Conservation (phyloP, 2,113 vertebrate species). For the Perca fluviatilis region DNA sequence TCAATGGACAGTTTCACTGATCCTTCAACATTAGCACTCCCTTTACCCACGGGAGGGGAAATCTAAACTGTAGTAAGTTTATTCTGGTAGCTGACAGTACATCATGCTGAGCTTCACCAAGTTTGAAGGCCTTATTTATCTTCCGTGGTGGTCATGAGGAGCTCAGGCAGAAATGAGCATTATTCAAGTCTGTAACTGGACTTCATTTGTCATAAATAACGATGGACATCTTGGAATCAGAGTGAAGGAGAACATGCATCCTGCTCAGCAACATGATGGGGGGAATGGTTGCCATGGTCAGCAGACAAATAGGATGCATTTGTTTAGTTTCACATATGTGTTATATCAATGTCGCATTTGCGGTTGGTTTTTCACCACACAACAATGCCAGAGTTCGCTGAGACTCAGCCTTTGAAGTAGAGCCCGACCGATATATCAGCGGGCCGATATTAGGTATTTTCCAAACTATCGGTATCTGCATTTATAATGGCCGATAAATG, state of each 20-base stretch:
- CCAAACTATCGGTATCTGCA: too few species aligned
- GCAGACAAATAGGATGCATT: neutral
- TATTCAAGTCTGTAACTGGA: neutral
- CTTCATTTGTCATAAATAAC: slow-evolving; percentile 21
- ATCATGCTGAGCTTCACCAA: slow-evolving; percentile 2
- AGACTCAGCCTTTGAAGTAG: neutral
- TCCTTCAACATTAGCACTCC: neutral
- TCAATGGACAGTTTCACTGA: slow-evolving; percentile 1
- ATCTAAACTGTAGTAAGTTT: neutral
- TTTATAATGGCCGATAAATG: too few species aligned
- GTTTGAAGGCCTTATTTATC: neutral
- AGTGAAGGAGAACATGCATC: neutral
- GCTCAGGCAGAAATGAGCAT: slow-evolving; percentile 14
- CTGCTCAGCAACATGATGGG: neutral
- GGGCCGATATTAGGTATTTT: too few species aligned
- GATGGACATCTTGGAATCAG: neutral
- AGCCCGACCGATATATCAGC: too few species aligned
- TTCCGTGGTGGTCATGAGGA: neutral
- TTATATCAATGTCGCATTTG: slow-evolving; percentile 1
- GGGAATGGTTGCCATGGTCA: neutral
- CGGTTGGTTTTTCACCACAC: neutral
- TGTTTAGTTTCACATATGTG: neutral
- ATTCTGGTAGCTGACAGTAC: slow-evolving; percentile 13
- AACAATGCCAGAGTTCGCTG: neutral
- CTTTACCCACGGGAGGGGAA: neutral